Evolutionary conservation across 2,113 vertebrate genomes (phyloP).

Genomic region (Fukomys damarensis): DNA sequence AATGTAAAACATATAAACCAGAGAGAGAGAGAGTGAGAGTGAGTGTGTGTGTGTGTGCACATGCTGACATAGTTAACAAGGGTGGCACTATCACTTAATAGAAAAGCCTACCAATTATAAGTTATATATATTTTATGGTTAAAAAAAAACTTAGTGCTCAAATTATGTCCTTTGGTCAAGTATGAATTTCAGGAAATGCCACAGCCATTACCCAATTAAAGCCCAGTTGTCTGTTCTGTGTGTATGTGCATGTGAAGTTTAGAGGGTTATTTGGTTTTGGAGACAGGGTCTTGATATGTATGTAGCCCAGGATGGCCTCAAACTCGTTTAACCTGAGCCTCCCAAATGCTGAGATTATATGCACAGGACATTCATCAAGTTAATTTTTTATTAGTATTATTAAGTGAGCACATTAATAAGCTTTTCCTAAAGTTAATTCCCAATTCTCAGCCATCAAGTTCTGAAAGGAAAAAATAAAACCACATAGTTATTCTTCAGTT

Average conservation of each 20-base stretch:
- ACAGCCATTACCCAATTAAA: conserved; percentile 34
- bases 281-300: neutral
- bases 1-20: neutral
- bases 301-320: neutral
- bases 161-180: conserved; percentile 61
- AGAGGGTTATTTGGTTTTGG: neutral
- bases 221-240: neutral
- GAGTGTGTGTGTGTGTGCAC: too few species aligned
- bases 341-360: neutral
- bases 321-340: neutral
- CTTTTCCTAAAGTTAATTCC: conserved; percentile 40
- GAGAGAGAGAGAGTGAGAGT: too few species aligned
- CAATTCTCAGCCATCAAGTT: conserved; percentile 54
- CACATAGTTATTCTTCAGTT: conserved; percentile 37
- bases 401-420: conserved; percentile 1
- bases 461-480: conserved; percentile 17
- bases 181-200: conserved; percentile 71
- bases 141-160: conserved; percentile 74
- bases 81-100: conserved; percentile 38
- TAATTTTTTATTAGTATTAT: conserved; percentile 23
- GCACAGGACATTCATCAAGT: neutral
- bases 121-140: conserved; percentile 10
- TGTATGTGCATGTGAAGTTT: neutral
- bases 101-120: conserved; percentile 60
- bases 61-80: neutral